Base-by-base conservation (phyloP, 2,113 vertebrate species). In the Thymallus thymallus region DNA sequence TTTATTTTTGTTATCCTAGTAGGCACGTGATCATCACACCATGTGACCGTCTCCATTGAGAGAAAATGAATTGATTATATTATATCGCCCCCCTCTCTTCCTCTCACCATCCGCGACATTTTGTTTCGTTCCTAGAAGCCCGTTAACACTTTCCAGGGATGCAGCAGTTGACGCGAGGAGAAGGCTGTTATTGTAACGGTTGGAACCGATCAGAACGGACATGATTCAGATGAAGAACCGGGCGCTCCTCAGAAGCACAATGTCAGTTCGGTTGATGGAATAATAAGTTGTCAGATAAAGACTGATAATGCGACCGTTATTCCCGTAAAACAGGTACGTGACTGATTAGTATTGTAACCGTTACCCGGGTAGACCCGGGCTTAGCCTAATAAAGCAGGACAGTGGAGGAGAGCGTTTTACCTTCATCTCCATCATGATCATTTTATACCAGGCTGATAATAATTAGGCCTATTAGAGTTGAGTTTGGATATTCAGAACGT, bases 11-110 rank as follows among this genome's bases (percentile, higher is more conserved):
- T 51, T 18, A 51, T 18, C 4, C 14, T 18, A 18, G 46, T 5
- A 14, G 46, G 46, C 90, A 86, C 89, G 71, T 51, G 84, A 91
- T 84, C 82, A 29, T 35, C 23, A 63, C 24, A 18, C 64, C 64
- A 35, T 66, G 64, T 22, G 14, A 88, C 84, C 80, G 81, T 61
- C 80, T 81, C 75, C 74, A 29, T 35, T 32, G 64, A 62, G 29
- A 29, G 63, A 63, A 60, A 60, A 64, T 45, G 26, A 61, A 58
- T 22, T 20, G 62, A 68, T 73, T 12, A 70, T 55, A 35, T 16
- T 56, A 14, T 51, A 51, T 13, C 18, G 3, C 16, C 14, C 46
- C 46, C 4, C 30, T 1, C 12, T 14, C 41, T 4, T 48, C 30
- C 60, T 45, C 32, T 62, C 20, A 12, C 3, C 58, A 45, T 9